Percentiles rank a stretch among this genome's conserved stretches.
These are phyloP conservation scores for Pangasianodon gigas DNA, from an alignment of 2,113 vertebrate genomes.

Conservation along the genomic window DNA sequence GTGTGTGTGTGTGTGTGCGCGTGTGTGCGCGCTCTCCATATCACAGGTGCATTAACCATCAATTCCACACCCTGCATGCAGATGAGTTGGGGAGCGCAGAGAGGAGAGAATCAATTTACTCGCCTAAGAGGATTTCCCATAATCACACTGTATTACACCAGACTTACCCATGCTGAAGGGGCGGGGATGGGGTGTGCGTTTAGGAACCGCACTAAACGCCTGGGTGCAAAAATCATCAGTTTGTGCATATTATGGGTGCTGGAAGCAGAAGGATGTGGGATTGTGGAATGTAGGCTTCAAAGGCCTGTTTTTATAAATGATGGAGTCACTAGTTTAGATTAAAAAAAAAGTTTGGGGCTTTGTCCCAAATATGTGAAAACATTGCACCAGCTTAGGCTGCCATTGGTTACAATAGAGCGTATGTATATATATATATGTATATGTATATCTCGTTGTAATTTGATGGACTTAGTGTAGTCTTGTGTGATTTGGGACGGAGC, in stretches of 20 bases:
- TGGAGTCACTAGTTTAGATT: not conserved
- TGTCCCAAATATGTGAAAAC: not conserved
- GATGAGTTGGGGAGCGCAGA: conserved; percentile 22
- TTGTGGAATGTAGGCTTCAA: not conserved
- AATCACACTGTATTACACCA: conserved; percentile 58
- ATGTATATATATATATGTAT: not conserved
- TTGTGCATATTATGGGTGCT: not conserved
- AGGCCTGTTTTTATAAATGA: not conserved
- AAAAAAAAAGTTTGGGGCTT: not conserved
- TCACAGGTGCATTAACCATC: conserved; percentile 39
- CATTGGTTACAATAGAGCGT: not conserved
- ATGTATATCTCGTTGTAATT: not conserved
- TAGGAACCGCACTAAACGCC: not conserved
- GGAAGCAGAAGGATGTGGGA: not conserved
- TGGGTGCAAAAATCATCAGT: not conserved
- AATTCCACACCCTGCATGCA: conserved; percentile 25
- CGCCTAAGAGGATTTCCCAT: conserved; percentile 57
- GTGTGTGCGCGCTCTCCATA: not conserved
- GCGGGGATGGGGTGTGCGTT: not conserved
- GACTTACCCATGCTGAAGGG: conserved; percentile 55
- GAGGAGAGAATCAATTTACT: conserved; percentile 54
- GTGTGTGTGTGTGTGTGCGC: not conserved
- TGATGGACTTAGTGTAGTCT: not conserved
- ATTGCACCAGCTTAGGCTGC: not conserved
- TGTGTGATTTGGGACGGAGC: conserved; percentile 15